A percentile compares a stretch with the other conserved stretches of the same genome.
Evolutionary conservation across 2,888 invertebrate species (phyloP).

Genomic region (Hetaerina titia): DNA sequence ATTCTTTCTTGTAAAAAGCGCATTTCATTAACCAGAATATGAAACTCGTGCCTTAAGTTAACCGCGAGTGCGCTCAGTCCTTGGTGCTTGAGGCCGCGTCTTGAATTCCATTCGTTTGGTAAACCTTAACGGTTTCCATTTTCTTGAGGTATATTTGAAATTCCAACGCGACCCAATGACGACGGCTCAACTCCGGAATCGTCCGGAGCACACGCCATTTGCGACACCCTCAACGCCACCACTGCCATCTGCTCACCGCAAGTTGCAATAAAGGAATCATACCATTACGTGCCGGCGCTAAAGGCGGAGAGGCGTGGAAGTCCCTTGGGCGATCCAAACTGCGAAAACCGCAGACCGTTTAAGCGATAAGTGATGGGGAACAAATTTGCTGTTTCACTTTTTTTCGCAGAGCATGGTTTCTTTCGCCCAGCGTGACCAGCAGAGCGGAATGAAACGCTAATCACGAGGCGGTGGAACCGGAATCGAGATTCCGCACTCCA

Average conservation of each 20-base stretch:
- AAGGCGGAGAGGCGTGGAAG: not conserved
- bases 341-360: not conserved
- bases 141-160: not conserved
- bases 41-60: not conserved
- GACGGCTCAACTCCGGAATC: not conserved
- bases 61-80: not conserved
- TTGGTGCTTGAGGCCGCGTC: not conserved
- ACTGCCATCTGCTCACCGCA: conserved; percentile 7
- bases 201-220: not conserved
- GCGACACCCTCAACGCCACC: not conserved
- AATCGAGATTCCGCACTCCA: too few species aligned
- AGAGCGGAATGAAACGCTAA: too few species aligned
- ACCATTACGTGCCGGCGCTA: too few species aligned
- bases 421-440: too few species aligned
- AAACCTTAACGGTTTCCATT: not conserved
- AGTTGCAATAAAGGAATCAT: not conserved
- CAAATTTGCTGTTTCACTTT: too few species aligned
- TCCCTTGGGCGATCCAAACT: not conserved
- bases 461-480: too few species aligned
- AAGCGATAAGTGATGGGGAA: not conserved
- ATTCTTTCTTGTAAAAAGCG: too few species aligned
- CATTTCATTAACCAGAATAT: too few species aligned
- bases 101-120: not conserved
- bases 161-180: not conserved
- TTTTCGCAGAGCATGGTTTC: too few species aligned